Conservation (phyloP, 2,797 vertebrate genomes). For the Siniperca obscura region DNA sequence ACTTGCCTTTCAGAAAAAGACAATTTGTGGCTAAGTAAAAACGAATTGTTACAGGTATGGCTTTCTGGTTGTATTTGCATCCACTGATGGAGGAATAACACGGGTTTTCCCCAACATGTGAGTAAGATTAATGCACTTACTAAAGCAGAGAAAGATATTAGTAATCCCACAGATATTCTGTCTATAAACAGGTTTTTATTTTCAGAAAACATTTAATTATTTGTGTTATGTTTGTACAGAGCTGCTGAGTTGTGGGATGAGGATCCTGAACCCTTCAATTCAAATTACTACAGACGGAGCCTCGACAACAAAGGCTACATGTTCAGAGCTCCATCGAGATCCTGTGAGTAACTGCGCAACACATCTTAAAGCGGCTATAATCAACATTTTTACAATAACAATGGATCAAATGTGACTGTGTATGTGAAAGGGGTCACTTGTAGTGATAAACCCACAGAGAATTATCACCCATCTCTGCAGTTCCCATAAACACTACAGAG, state of each 20-base stretch:
- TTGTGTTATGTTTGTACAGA: conserved; percentile 77
- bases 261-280: conserved; percentile 94
- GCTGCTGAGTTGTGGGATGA: conserved; percentile 96
- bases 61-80: conserved; percentile 95
- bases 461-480: not conserved
- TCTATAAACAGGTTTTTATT: not conserved
- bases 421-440: not conserved
- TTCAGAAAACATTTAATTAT: not conserved
- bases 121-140: conserved; percentile 72
- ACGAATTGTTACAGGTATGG: conserved; percentile 89
- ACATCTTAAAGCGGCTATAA: not conserved
- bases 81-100: conserved; percentile 96
- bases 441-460: conserved; percentile 4
- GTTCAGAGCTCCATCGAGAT: conserved; percentile 91
- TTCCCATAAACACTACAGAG: not conserved
- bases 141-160: not conserved
- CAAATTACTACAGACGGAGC: conserved; percentile 95
- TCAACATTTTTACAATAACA: not conserved
- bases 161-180: not conserved
- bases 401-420: not conserved
- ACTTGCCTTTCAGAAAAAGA: not conserved
- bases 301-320: conserved; percentile 97
- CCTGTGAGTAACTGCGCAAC: conserved; percentile 83
- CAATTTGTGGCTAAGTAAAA: not conserved
- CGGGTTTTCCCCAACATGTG: conserved; percentile 96